phyloP scores from a whole-genome alignment of 2,797 vertebrate genomes.

The Sebastes steindachneri region DNA sequence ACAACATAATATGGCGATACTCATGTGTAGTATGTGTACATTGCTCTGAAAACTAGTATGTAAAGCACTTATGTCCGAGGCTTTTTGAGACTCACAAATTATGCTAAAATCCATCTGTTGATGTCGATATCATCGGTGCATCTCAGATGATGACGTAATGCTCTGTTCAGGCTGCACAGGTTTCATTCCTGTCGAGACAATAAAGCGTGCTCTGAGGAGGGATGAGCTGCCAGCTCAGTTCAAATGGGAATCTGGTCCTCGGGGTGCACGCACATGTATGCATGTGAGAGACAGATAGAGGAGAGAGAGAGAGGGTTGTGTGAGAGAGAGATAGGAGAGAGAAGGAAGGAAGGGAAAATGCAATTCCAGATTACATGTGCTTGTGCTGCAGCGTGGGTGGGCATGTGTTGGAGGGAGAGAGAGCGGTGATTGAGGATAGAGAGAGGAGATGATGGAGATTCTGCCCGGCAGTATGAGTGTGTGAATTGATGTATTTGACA shows the following conservation, averaged over 20 bases:
- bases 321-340: conserved; percentile 1
- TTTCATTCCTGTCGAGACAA: conserved; percentile 33
- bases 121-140: not conserved
- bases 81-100: not conserved
- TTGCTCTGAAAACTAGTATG: too few relatives aligned
- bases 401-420: conserved; percentile 61
- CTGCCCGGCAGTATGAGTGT: conserved; percentile 10
- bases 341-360: conserved; percentile 45
- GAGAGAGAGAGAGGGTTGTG: conserved; percentile 7
- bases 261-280: conserved; percentile 56
- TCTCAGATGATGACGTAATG: conserved; percentile 22
- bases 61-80: too few relatives aligned
- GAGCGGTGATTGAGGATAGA: not conserved
- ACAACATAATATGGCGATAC: too few relatives aligned
- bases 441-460: conserved; percentile 35
- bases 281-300: conserved; percentile 46
- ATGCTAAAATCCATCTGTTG: conserved; percentile 11
- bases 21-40: too few relatives aligned
- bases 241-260: conserved; percentile 69
- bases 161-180: conserved; percentile 2
- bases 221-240: conserved; percentile 59
- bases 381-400: conserved; percentile 73
- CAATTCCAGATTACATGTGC: conserved; percentile 71
- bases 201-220: conserved; percentile 15
- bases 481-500: conserved; percentile 45